A percentile compares a stretch with the other conserved stretches of the same genome.
Evolutionary conservation across 1,140 invertebrate species (phyloP).

Genomic region (Drosophila repletoides): DNA sequence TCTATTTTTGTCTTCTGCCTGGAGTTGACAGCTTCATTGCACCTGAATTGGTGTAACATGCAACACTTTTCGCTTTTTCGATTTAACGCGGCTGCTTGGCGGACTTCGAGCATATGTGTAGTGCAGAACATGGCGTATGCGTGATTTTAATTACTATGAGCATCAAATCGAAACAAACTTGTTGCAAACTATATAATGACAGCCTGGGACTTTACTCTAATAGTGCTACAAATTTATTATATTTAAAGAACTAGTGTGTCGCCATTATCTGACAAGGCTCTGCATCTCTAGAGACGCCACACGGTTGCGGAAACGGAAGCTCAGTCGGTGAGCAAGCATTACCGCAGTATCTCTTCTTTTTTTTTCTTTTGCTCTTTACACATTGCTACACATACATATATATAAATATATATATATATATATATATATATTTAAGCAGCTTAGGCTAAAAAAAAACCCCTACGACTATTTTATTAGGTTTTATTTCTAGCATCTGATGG

Average conservation of each 20-base stretch:
- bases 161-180: slow-evolving; percentile 12
- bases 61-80: slow-evolving; percentile 18
- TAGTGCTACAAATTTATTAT: slow-evolving; percentile 23
- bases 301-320: slow-evolving; percentile 38
- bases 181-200: too few species aligned
- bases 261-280: slow-evolving; percentile 8
- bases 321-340: slow-evolving; percentile 13
- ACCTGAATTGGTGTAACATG: slow-evolving; percentile 28
- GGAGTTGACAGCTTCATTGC: slow-evolving; percentile 40
- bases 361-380: neutral
- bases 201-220: slow-evolving; percentile 28
- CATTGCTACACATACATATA: neutral
- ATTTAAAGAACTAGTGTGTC: slow-evolving; percentile 35
- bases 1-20: slow-evolving; percentile 2
- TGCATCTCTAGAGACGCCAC: neutral
- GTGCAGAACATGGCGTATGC: slow-evolving; percentile 15
- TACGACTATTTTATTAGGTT: too few species aligned
- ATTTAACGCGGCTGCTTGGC: slow-evolving; percentile 21
- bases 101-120: slow-evolving; percentile 8
- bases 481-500: too few species aligned
- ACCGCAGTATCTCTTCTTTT: slow-evolving; percentile 5
- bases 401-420: neutral
- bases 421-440: neutral
- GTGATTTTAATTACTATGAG: slow-evolving; percentile 43
- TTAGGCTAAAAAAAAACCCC: too few species aligned